These are phyloP conservation scores for Dromococcyx pavoninus DNA, from an alignment of 2,797 vertebrate genomes.

Conservation along the genomic window DNA sequence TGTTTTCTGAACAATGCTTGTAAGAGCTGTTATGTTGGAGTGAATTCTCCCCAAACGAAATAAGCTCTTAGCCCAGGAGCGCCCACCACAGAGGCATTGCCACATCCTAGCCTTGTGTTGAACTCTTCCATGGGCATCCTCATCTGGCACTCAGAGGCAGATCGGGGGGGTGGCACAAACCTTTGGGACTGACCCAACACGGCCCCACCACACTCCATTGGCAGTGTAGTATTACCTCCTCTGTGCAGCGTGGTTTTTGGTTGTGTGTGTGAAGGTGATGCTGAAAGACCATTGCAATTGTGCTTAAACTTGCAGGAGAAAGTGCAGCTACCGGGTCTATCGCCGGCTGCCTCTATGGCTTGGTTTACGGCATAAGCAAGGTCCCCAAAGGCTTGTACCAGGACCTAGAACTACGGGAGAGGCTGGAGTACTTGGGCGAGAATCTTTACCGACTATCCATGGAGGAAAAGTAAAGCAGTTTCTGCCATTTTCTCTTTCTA, in stretches of 20 bases:
- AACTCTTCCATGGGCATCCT: background rate
- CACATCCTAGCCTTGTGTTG: background rate
- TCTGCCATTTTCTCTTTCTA: constrained; percentile 64
- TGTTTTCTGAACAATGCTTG: too few relatives aligned
- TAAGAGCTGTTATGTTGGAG: background rate
- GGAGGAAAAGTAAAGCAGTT: constrained; percentile 89
- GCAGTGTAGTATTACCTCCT: fast-evolving
- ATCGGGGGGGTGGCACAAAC: fast-evolving
- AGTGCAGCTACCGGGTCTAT: constrained; percentile 90
- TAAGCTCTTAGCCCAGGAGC: background rate
- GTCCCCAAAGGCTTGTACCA: constrained; percentile 85
- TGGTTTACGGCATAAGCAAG: constrained; percentile 84
- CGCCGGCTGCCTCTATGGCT: constrained; percentile 89
- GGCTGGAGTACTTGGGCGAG: constrained; percentile 86
- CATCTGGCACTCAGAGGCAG: background rate
- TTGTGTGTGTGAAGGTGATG: background rate
- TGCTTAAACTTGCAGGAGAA: constrained; percentile 82
- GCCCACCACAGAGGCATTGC: fast-evolving
- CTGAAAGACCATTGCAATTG: background rate
- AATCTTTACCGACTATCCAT: constrained; percentile 85
- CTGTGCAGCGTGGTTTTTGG: fast-evolving
- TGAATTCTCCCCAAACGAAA: background rate
- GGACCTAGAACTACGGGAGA: constrained; percentile 85
- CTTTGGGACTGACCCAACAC: background rate
- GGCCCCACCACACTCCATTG: fast-evolving